A percentile compares a stretch with the other conserved stretches of the same genome.
phyloP scores from a whole-genome alignment of 2,888 invertebrate genomes.

The Eurytoma adleriae region DNA sequence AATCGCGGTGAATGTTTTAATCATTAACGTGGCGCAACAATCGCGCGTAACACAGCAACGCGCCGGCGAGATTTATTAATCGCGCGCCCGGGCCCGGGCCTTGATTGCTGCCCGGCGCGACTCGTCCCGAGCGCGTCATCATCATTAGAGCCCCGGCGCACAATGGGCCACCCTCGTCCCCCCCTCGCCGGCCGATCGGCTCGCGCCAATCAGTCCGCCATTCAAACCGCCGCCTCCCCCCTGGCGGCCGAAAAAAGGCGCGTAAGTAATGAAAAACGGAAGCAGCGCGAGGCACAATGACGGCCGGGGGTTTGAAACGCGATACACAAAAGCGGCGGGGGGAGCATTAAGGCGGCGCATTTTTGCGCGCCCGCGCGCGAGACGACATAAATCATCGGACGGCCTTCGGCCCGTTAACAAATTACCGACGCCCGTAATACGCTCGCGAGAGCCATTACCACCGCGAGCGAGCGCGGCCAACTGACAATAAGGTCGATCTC shows the following conservation, averaged over 20 bases:
- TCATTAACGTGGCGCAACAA: slow-evolving; percentile 11
- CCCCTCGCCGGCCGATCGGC: neutral
- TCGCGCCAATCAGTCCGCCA: slow-evolving; percentile 2
- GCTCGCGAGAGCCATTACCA: neutral
- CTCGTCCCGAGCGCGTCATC: slow-evolving; percentile 30
- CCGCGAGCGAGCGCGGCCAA: neutral
- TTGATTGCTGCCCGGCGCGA: slow-evolving; percentile 12
- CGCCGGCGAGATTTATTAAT: slow-evolving; percentile 28
- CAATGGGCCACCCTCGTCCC: neutral
- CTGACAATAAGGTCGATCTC: slow-evolving; percentile 56
- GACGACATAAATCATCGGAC: slow-evolving; percentile 45
- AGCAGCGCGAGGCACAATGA: neutral
- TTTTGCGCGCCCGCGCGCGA: neutral
- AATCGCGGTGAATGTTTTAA: slow-evolving; percentile 27
- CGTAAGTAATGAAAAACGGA: slow-evolving; percentile 1
- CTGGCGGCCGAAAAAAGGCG: neutral
- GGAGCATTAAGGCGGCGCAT: neutral
- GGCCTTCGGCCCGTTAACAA: slow-evolving; percentile 44
- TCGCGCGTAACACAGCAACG: slow-evolving; percentile 3
- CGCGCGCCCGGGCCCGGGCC: slow-evolving; percentile 1
- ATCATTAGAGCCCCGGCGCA: slow-evolving; percentile 27
- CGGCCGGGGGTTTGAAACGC: slow-evolving; percentile 20
- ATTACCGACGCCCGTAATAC: slow-evolving; percentile 51
- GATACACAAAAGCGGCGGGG: slow-evolving; percentile 29
- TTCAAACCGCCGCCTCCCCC: neutral